Evolutionary conservation across 2,113 vertebrate genomes (phyloP), one percentile per base, ranked within the genome.

Genomic region (Isurus oxyrinchus): DNA sequence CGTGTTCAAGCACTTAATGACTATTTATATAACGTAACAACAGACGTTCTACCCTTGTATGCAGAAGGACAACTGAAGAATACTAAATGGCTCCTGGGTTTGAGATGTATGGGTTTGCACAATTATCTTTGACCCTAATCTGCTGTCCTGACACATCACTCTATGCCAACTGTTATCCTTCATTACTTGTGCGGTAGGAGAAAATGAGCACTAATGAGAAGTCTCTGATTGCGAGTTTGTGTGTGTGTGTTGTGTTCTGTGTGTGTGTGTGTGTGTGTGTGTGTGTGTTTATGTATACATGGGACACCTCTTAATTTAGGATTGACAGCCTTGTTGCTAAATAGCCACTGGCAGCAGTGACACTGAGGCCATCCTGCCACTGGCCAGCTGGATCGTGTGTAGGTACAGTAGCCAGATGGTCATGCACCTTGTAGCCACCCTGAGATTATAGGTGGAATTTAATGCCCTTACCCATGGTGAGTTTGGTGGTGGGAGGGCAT

Each of bases 81-180:
- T 94, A 63, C 90, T 94, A 63, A 94, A 63, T 23, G 59, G 90
- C 16, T 59, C 57, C 59, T 5, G 13, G 13, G 10, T 91, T 63
- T 25, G 35, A n/a, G 35, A 63, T 21, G 90, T 14, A 8, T 40
- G 2, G 35, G 90, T 63, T 93, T 63, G 90, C 13, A 93, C 90
- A 93, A 63, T 93, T 93, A 93, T 63, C 31, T 63, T 59, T 63
- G 90, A 93, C 90, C 90, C 59, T 40, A 63, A 93, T 93, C 90
- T 93, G 61, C 90, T 13, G n/a, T 63, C 90, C 19, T 93, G 90
- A 61, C 14, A 61, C 57, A 84, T 84, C 40, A 16, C 5, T 49
- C 40, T 84, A 16, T 44, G 81, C 81, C 40, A 61, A 44, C 35
- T 21, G 61, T 63, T 93, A 40, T 40, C 59, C 40, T 7, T 93